These are phyloP conservation scores for Todus mexicanus DNA, from an alignment of 2,797 vertebrate species.

Conservation along the genomic window DNA sequence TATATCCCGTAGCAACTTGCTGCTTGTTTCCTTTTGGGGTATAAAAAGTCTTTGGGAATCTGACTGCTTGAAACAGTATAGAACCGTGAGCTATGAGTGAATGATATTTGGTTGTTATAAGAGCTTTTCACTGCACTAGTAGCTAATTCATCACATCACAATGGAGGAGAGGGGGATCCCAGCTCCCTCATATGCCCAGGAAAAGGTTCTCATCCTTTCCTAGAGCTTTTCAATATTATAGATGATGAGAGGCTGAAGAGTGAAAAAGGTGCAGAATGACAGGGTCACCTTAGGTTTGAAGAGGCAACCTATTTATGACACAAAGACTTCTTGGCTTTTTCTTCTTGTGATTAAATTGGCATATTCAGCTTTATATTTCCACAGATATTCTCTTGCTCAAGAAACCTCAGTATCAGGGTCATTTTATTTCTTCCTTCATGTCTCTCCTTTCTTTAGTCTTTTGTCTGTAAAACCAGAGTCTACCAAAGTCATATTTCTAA, in stretches of 20 bases:
- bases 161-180: neutral
- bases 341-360: neutral
- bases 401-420: neutral
- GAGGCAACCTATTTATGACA: neutral
- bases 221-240: neutral
- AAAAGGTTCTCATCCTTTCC: neutral
- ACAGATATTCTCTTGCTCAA: neutral
- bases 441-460: neutral
- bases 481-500: neutral
- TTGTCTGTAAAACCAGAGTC: neutral
- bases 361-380: neutral
- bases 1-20: neutral
- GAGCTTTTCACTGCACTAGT: neutral
- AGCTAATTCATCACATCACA: neutral
- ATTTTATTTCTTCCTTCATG: neutral
- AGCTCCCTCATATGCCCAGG: neutral
- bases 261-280: neutral
- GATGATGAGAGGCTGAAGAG: neutral
- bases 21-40: neutral
- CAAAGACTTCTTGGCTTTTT: neutral
- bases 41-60: neutral
- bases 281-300: neutral
- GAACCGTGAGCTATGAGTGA: neutral
- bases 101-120: neutral
- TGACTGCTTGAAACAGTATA: neutral